A percentile compares a stretch with the other conserved stretches of the same genome.
phyloP scores from a whole-genome alignment of 2,797 vertebrate species.

The Enteromius trimaculatus region DNA sequence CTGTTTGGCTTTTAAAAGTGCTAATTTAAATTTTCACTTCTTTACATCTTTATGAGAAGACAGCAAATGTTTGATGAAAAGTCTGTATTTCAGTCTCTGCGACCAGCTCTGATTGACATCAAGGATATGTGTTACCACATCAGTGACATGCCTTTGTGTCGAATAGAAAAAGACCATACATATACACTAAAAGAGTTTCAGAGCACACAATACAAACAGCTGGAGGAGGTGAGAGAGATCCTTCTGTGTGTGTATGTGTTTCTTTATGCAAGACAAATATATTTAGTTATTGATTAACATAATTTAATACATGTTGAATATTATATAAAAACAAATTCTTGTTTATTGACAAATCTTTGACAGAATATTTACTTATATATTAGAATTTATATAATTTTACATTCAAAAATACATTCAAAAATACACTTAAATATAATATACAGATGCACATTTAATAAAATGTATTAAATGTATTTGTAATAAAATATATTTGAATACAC shows the following conservation, averaged over 20 bases:
- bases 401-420: background rate
- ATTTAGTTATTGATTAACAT: background rate
- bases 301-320: background rate
- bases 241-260: background rate
- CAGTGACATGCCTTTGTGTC: conserved; percentile 76
- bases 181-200: conserved; percentile 83
- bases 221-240: conserved; percentile 67
- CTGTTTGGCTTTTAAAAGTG: background rate
- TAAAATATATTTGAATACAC: background rate
- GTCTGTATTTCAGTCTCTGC: conserved; percentile 72
- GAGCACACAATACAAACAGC: conserved; percentile 70
- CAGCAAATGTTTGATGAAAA: background rate
- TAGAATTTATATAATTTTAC: background rate
- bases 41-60: too few relatives aligned
- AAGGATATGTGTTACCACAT: conserved; percentile 83
- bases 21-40: background rate
- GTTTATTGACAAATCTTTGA: background rate
- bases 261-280: background rate
- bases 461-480: too few relatives aligned
- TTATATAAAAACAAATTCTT: too few relatives aligned
- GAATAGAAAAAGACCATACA: conserved; percentile 74
- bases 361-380: background rate
- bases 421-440: too few relatives aligned
- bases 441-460: background rate
- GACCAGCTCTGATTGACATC: conserved; percentile 82